Base-by-base conservation (phyloP, 2,113 vertebrate genomes). In the Bubo blakistoni region DNA sequence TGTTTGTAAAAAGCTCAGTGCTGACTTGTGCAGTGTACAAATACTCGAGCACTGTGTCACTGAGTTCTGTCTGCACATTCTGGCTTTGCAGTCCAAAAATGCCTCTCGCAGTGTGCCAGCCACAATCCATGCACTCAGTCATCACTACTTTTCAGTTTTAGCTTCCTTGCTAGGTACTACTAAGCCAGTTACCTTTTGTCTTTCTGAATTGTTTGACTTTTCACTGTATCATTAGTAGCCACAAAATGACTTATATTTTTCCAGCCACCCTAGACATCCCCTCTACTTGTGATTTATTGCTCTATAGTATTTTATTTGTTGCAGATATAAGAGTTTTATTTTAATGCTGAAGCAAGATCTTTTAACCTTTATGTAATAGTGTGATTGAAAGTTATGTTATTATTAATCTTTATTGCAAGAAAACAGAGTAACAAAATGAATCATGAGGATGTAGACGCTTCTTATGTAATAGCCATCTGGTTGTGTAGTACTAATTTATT, bases 401-500 rank as follows among this genome's bases (percentile, higher is more conserved):
- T 97, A 96, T 85, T 97, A 96, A 96, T 94, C 73, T 82, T 77
- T 62, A 82, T 91, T 92, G 89, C 89, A 91, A 91, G 77, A 79
- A 91, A 95, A 91, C n/a, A 81, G 54, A 69, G 71, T 94, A 94
- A 72, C 83, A 87, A 86, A 92, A 94, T 96, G 92, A 97, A 91
- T 97, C 96, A 95, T 73, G 78, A 89, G 84, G 89, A 97, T 92
- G 74, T 91, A 94, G 89, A 92, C 74, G 11, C 92, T 85, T 73
- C 77, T 97, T 97, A 94, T 95, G 73, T 91, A 96, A 97, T 94
- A 87, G 70, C 96, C 96, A 97, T 96, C 94, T 97, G 97, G 73
- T 79, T 92, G 54, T 94, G 81, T 91, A 96, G 94, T 94, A 77
- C 42, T 54, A 46, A 91, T 66, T 91, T 91, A 82, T 92, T 95